Base-by-base conservation (phyloP, 2,888 invertebrate genomes). In the Lagria hirta region DNA sequence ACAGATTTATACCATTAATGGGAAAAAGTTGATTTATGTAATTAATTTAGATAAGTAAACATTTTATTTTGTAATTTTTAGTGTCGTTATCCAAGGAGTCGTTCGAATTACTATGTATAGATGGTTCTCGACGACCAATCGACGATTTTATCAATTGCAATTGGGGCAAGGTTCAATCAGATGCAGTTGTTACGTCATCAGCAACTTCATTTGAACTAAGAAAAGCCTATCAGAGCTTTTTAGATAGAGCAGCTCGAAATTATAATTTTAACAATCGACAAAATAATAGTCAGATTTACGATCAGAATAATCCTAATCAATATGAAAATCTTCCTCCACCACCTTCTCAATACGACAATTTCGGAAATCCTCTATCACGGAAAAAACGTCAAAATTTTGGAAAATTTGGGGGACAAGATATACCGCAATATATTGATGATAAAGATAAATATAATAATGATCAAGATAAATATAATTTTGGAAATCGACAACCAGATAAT, bases 181-280 rank as follows among this genome's bases (percentile, higher is more conserved):
- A 91, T 69, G 89, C 91, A 1, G 69, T 94, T 4, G 88, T 93
- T 1, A 86, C 88, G 1, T 86, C 88, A n/a, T 92, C 92, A 4
- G 92, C 88, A 0, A 82, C 82, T 4, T 69, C 76, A 4, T 66
- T 70, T 4, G 75, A 79, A 7, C 73, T 75, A 24, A 75, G 86
- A 27, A 71, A 68, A 41, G 71, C 72, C 65, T 86, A 80, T 58
- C 86, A 88, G 64, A 77, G 75, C 45, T 80, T 86, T 54, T 66
- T 88, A 0, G 73, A 80, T 55, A 80, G 77, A 55, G 74, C 83
- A 8, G 77, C 80, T 1, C 73, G 80, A 47, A 60, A 80, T 1
- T 84, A 83, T 15, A 26, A 30, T 8, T 5, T 7, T 12, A 11
- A 10, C 7, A 24, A 14, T 18, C 13, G n/a, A n/a, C 21, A 8